Base-by-base conservation (phyloP, 2,888 invertebrate species). In the Nineta flava region DNA sequence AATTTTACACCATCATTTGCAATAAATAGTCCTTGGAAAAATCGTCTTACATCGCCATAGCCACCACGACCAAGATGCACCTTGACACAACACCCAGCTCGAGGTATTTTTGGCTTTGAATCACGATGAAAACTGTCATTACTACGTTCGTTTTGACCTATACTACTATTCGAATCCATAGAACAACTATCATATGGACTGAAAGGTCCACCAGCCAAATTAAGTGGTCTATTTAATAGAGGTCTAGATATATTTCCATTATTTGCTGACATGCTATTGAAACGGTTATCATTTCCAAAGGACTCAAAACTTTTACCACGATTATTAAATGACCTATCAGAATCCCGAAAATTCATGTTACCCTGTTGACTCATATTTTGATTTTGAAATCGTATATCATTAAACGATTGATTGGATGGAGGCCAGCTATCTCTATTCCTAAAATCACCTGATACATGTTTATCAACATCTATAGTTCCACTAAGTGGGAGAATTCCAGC, bases 1-100 rank as follows among this genome's bases (percentile, higher is more conserved):
- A 93, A 75, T 65, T 93, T 92, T 47, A 94, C 79, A 12, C 91
- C 90, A 58, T 83, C 84, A 57, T 81, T 83, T 43, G 84, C 80
- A 52, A 93, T 86, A 51, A 62, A 65, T 42, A 80, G 66, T 42
- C 85, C 86, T 5, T 78, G 76, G 64, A 94, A 93, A 59, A 92
- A 85, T 49, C 83, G 77, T 10, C 90, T 73, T 0, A 94, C 72
- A 60, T 92, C 92, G 38, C 81, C 79, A 62, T 87, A 88, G 43
- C 79, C 81, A 1, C 85, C 82, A 58, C 75, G 80, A 54, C 68
- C 69, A 15, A 77, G 73, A 4, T 87, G 83, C 61, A 93, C 74
- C 57, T 84, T 82, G 2, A 92, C 75, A 61, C 87, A 85, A 46
- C 68, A 62, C 9, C 69, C 49, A 12, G 49, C 19, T 44, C 35